Conservation (phyloP, 1,140 invertebrate genomes). For the Amphibalanus amphitrite region DNA sequence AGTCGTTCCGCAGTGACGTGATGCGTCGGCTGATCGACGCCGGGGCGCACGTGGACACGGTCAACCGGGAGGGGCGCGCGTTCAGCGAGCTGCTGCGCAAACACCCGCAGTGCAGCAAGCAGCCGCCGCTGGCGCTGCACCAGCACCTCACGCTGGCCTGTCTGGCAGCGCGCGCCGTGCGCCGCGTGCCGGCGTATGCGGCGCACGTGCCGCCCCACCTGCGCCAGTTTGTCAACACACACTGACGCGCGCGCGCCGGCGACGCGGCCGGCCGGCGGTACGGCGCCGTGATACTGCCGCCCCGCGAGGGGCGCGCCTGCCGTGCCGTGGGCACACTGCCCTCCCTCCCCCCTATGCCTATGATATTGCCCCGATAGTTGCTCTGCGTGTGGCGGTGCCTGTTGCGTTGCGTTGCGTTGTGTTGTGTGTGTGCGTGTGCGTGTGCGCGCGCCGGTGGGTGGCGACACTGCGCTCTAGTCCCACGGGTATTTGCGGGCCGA, state of each 20-base stretch:
- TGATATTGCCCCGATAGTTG: no score
- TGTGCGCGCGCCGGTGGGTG: not conserved
- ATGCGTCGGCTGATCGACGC: constrained; percentile 47
- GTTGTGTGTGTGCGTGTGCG: not conserved
- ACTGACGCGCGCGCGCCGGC: not conserved
- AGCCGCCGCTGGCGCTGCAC: not conserved
- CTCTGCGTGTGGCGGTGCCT: not conserved
- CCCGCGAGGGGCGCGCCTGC: not conserved
- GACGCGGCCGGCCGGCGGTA: not conserved
- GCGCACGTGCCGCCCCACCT: not conserved
- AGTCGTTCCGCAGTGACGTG: constrained; percentile 37
- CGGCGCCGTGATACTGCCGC: not conserved
- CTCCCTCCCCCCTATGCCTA: not conserved
- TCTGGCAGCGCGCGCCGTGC: not conserved
- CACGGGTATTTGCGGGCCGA: not conserved
- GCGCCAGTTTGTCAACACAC: not conserved
- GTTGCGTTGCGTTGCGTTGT: not conserved
- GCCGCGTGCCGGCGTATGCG: not conserved
- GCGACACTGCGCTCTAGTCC: not conserved
- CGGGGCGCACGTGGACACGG: constrained; percentile 73
- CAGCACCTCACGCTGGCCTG: not conserved
- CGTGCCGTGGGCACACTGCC: not conserved
- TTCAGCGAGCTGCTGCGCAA: constrained; percentile 27
- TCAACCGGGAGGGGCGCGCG: constrained; percentile 58
- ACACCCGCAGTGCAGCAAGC: not conserved